A percentile compares a stretch with the other conserved stretches of the same genome.
phyloP scores from a whole-genome alignment of 2,888 invertebrate genomes.

The Dryobotodes eremita region DNA sequence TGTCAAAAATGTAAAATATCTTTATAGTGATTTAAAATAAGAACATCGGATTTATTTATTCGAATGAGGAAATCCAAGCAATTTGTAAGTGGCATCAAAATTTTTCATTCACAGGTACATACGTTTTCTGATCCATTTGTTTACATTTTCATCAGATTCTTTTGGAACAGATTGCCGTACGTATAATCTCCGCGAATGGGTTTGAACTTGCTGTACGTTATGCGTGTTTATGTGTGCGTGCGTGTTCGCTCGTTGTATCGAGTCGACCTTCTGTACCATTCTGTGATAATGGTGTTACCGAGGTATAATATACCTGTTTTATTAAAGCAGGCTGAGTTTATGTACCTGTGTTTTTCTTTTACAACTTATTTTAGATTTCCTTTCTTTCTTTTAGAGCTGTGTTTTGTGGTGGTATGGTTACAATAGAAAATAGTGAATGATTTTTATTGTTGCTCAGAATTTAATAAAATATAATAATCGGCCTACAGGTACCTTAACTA shows the following conservation, averaged over 20 bases:
- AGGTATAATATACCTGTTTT: slow-evolving; percentile 23
- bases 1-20: too few species aligned
- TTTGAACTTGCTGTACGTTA: not conserved
- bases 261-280: not conserved
- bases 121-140: not conserved
- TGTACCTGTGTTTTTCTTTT: slow-evolving; percentile 6
- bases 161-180: not conserved
- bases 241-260: not conserved
- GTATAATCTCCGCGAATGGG: too few species aligned
- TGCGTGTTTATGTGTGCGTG: not conserved
- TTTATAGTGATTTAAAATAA: too few species aligned
- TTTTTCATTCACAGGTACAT: too few species aligned
- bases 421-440: not conserved
- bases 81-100: too few species aligned
- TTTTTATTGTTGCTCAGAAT: not conserved
- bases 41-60: not conserved
- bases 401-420: not conserved
- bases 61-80: not conserved
- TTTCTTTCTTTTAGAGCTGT: not conserved
- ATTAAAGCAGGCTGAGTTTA: slow-evolving; percentile 14
- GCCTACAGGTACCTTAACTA: too few species aligned
- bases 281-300: not conserved
- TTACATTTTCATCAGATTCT: not conserved
- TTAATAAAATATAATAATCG: not conserved
- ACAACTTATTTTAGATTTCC: not conserved